Evolutionary conservation across 2,888 invertebrate genomes (phyloP), one percentile per base, ranked within the genome.

Genomic region (Drosophila multiciliata): DNA sequence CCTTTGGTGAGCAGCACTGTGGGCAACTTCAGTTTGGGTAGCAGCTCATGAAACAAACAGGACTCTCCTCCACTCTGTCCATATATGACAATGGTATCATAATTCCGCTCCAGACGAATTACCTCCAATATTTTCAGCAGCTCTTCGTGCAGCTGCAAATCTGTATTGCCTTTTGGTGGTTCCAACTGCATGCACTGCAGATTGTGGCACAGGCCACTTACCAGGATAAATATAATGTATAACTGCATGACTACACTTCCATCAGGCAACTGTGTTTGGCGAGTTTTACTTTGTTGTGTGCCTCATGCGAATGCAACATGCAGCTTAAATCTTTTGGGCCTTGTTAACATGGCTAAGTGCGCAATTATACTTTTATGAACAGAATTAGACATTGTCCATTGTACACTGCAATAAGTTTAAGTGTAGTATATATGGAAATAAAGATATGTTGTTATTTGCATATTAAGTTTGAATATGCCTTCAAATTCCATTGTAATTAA

Each of bases 221-320:
- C 4, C 12, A 78, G 52, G 6, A 58, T 15, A 0, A 42, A 42
- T 40, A 26, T 12, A 48, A 38, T 35, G 12, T 45, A 11, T 8
- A 70, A 33, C 49, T 49, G 53, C 78, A 78, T 77, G 45, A 26
- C 50, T 4, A 20, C 9, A 15, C 15, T 17, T 26, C 12, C 62
- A 64, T 71, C 63, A 26, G 32, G 52, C 57, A 55, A 87, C 87
- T 87, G 77, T 70, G 15, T 36, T 35, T n/a, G 40, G 23, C 61
- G 7, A n/a, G 20, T n/a, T 52, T 66, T 66, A 20, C 23, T 23
- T 23, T 23, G 23, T 23, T 23, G 23, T 53, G 1, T 35, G 35
- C 9, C 9, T 0, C 23, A 17, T 23, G 35, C 1, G 15, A 32
- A 35, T 15, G 53, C 20, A 33, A 33, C 53, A 53, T 35, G 53